Evolutionary conservation across 2,888 invertebrate species (phyloP), one percentile per base, ranked within the genome.

Genomic region (Sturmia bella): DNA sequence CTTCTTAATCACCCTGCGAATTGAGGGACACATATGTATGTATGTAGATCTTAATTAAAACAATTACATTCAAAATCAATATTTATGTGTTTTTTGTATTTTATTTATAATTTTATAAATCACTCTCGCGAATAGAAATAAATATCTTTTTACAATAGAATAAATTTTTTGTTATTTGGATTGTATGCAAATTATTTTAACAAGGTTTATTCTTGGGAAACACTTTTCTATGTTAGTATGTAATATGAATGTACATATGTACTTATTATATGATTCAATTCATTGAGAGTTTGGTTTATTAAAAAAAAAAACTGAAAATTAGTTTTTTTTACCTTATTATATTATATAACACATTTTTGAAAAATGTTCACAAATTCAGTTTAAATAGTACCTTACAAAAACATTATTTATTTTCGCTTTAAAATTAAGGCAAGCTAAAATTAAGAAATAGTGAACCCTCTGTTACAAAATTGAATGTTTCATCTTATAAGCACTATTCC

Each of bases 61-160:
- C 32, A n/a, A n/a, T n/a, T 9, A 32, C 7, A 32, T 32, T 32
- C 5, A 45, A 45, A 15, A 45, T 15, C 45, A 45, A 45, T 45
- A 45, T 27, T 43, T 76, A 19, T 4, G 43, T 15, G 57, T 57
- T 72, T 64, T 77, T 77, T 64, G 63, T 70, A n/a, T 70, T 78
- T 78, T 72, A 78, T 78, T 78, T 66, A 72, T 78, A 66, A 50
- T 70, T 70, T 76, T 76, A 76, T 64, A 80, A 80, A 66, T 80
- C 76, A 56, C 75, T 72, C 66, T 80, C 75, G 59, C 64, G 70
- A 75, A 76, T 70, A 75, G 64, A 63, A 70, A 76, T 70, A 66
- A 81, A 77, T 81, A 77, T 66, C 54, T 77, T 81, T 66, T 81
- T 81, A 76, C 69, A 72, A 56, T 72, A 77, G 72, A 77, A 72